Evolutionary conservation across 2,797 vertebrate species (phyloP).

Genomic region (Hemitrygon akajei): DNA sequence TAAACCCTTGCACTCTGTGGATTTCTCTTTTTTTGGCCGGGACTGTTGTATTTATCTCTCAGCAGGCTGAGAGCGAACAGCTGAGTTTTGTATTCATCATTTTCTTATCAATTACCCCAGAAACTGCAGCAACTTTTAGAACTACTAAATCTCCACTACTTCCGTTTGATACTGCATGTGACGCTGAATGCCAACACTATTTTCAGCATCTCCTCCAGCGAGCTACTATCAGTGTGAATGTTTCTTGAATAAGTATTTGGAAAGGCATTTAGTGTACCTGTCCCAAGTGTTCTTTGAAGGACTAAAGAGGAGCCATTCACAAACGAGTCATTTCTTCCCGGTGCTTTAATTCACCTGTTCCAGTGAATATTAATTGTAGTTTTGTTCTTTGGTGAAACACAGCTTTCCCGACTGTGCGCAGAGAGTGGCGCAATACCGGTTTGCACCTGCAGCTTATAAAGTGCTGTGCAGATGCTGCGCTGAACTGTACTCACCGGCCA

Average conservation of each 20-base stretch:
- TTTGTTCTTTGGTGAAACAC: no score
- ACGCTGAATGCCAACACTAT: neutral
- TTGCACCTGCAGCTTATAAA: neutral
- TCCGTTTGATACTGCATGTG: neutral
- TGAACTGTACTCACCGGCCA: neutral
- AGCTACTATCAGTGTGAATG: neutral
- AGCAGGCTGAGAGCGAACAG: neutral
- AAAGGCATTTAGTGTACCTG: neutral
- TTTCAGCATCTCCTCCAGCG: neutral
- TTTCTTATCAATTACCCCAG: neutral
- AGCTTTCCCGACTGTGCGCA: no score
- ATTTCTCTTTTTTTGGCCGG: neutral
- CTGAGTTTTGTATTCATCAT: neutral
- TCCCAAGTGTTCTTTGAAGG: neutral
- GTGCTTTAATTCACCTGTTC: no score
- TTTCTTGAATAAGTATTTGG: neutral
- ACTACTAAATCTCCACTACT: no score
- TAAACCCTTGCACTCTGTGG: neutral
- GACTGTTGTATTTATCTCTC: neutral
- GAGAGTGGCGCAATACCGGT: neutral
- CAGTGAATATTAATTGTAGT: neutral
- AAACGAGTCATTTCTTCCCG: no score
- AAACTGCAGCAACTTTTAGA: constrained; percentile 7
- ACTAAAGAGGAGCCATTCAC: neutral
- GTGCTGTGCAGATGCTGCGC: neutral